Conservation (phyloP, 2,797 vertebrate species). For the Mus minutoides region DNA sequence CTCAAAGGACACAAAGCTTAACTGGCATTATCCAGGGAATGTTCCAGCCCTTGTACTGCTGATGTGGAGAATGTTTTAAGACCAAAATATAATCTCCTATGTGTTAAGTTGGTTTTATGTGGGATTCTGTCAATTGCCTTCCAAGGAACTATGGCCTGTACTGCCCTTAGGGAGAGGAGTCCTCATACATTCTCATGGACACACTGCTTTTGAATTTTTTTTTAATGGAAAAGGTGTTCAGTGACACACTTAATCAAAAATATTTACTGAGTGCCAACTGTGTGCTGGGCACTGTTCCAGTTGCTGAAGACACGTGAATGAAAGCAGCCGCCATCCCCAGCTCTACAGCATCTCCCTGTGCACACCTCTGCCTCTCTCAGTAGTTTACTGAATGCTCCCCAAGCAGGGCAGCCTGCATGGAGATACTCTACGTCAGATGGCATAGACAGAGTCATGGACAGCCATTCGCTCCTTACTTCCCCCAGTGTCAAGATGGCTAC, state of each 20-base stretch:
- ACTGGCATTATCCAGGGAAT: accelerated
- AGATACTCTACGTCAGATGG: accelerated
- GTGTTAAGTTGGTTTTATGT: not conserved
- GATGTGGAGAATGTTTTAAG: not conserved
- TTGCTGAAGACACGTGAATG: accelerated
- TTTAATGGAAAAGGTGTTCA: not conserved
- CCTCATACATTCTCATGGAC: not conserved
- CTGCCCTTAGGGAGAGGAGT: not conserved
- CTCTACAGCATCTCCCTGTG: accelerated
- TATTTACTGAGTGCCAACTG: not conserved
- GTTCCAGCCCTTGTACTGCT: accelerated
- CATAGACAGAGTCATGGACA: not conserved
- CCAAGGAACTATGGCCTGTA: no score
- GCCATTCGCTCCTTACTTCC: not conserved
- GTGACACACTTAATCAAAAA: not conserved
- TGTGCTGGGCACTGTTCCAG: no score
- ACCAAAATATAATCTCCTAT: not conserved
- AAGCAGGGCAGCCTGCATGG: accelerated
- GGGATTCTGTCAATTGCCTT: not conserved
- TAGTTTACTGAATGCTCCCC: accelerated
- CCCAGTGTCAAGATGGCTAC: accelerated
- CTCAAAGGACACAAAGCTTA: not conserved
- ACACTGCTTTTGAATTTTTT: not conserved
- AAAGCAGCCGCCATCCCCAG: accelerated
- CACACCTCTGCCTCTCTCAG: not conserved